A percentile compares a stretch with the other conserved stretches of the same genome.
phyloP scores from a whole-genome alignment of 2,797 vertebrate species.

The Esox lucius region DNA sequence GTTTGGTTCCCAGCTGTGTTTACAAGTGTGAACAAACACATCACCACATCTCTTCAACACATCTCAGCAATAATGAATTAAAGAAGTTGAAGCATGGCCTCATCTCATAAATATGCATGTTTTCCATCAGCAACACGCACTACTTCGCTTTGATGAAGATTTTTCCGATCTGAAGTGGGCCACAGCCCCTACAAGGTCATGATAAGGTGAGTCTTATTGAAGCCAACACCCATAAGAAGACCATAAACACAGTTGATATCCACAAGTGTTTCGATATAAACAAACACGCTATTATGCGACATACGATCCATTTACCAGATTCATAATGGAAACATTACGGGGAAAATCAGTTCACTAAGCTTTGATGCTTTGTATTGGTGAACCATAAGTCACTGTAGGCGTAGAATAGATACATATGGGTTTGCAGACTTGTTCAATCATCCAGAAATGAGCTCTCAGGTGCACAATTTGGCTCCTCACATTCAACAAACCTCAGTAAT shows the following conservation, averaged over 20 bases:
- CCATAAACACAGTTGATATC: constrained; percentile 25
- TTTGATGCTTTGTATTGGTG: background rate
- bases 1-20: constrained; percentile 47
- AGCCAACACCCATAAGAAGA: constrained; percentile 23
- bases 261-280: constrained; percentile 23
- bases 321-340: background rate
- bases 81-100: constrained; percentile 31
- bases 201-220: constrained; percentile 30
- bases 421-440: constrained; percentile 6
- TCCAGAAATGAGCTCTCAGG: constrained; percentile 24
- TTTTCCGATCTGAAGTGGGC: constrained; percentile 31
- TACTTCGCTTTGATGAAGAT: constrained; percentile 28
- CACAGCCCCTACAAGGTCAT: constrained; percentile 23
- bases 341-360: background rate
- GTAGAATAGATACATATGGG: background rate
- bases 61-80: constrained; percentile 7
- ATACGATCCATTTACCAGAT: constrained; percentile 4
- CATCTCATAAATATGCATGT: constrained; percentile 31
- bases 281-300: background rate
- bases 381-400: background rate
- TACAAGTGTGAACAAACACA: constrained; percentile 39
- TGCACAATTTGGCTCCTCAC: constrained; percentile 7
- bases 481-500: background rate
- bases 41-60: constrained; percentile 32
- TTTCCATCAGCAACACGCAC: constrained; percentile 27